phyloP scores from a whole-genome alignment of 2,113 vertebrate species.

The Suricata suricatta region DNA sequence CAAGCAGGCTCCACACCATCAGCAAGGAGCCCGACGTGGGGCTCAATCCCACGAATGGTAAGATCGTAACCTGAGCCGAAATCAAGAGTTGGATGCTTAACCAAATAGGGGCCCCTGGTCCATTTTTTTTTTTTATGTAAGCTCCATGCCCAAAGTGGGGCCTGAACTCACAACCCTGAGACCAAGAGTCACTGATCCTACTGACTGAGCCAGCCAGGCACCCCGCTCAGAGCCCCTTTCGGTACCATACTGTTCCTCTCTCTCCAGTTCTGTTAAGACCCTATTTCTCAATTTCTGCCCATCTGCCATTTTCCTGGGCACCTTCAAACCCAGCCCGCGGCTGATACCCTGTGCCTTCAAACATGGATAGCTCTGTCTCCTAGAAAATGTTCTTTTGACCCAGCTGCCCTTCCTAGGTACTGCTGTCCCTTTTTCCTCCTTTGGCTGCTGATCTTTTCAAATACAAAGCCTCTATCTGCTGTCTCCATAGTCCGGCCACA shows the following conservation, averaged over 20 bases:
- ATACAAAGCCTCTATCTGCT: not conserved
- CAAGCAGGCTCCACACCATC: too few relatives aligned
- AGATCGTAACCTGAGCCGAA: too few relatives aligned
- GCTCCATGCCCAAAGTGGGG: too few relatives aligned
- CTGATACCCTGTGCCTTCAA: not conserved
- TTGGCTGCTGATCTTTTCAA: conserved; percentile 26
- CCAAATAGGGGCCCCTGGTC: too few relatives aligned
- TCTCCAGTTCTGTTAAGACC: not conserved
- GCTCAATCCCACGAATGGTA: too few relatives aligned
- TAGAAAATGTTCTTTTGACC: conserved; percentile 40
- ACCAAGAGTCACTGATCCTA: too few relatives aligned
- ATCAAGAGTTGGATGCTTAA: too few relatives aligned
- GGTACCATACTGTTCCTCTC: not conserved
- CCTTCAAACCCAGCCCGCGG: not conserved
- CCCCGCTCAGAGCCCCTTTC: too few relatives aligned
- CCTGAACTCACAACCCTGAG: too few relatives aligned
- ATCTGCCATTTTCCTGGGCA: not conserved
- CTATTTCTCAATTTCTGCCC: not conserved
- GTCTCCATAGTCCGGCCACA: not conserved
- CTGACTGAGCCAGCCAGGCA: too few relatives aligned
- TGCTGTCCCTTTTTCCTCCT: not conserved
- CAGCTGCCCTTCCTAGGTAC: not conserved
- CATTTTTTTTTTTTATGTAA: too few relatives aligned
- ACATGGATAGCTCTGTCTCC: not conserved
- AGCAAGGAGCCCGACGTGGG: too few relatives aligned